phyloP scores from a whole-genome alignment of 2,797 vertebrate species.

The Phalanger gymnotis region DNA sequence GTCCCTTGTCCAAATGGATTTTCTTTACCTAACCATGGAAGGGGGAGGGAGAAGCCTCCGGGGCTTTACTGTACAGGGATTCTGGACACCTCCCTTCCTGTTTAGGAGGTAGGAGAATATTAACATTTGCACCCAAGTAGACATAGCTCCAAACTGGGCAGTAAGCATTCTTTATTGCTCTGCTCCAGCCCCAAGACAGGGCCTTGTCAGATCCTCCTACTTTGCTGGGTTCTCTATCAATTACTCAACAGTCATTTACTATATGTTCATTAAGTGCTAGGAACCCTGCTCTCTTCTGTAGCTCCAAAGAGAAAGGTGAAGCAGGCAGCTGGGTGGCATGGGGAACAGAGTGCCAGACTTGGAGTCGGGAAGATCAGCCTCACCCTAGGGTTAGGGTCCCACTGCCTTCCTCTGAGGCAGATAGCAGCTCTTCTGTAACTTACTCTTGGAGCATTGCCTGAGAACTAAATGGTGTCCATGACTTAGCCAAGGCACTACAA shows the following conservation, averaged over 20 bases:
- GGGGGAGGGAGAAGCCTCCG: background rate
- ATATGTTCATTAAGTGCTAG: background rate
- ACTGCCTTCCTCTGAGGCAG: background rate
- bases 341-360: background rate
- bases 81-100: background rate
- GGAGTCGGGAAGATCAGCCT: background rate
- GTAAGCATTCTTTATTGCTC: background rate
- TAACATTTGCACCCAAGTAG: background rate
- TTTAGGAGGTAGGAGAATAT: background rate
- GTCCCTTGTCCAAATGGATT: slow-evolving; percentile 3
- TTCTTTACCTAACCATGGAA: background rate
- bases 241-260: background rate
- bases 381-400: background rate
- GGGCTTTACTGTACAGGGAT: slow-evolving; percentile 11
- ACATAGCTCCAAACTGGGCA: slow-evolving; percentile 15
- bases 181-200: background rate
- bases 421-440: background rate
- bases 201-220: background rate
- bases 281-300: background rate
- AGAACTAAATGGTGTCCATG: background rate
- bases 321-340: background rate
- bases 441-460: background rate
- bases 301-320: background rate
- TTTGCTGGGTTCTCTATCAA: background rate
- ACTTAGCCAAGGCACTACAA: background rate